Conservation (phyloP, 2,797 vertebrate species). For the Loriculus beryllinus region DNA sequence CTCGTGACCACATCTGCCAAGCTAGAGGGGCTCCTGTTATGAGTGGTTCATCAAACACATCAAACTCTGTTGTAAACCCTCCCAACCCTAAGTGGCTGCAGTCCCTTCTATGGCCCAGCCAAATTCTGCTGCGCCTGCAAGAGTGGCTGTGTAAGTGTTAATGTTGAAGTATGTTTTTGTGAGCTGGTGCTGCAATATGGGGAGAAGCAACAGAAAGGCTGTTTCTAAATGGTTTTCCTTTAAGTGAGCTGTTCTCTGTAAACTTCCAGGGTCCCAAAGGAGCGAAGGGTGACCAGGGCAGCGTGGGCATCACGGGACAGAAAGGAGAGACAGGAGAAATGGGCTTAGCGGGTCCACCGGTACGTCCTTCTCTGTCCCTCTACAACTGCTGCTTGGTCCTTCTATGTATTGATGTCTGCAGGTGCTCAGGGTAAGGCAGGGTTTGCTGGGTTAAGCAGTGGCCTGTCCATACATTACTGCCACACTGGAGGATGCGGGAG, state of each 20-base stretch:
- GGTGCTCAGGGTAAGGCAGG: accelerated
- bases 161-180: accelerated
- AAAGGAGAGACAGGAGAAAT: slow-evolving; percentile 90
- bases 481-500: not conserved
- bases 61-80: not conserved
- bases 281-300: slow-evolving; percentile 80
- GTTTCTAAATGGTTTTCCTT: not conserved
- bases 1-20: accelerated
- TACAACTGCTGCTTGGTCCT: not conserved
- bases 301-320: slow-evolving; percentile 75
- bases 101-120: not conserved
- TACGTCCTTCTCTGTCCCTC: slow-evolving; percentile 44
- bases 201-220: not conserved
- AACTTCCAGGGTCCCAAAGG: slow-evolving; percentile 84
- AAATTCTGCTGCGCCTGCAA: not conserved
- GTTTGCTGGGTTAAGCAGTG: not conserved
- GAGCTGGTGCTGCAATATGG: accelerated
- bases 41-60: not conserved
- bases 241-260: not conserved
- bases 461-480: accelerated
- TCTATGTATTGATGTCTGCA: not conserved
- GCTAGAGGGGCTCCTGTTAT: not conserved
- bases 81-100: not conserved
- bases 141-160: not conserved
- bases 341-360: slow-evolving; percentile 85